These are phyloP conservation scores for Hybos culiciformis DNA, from an alignment of 2,888 invertebrate species.

Conservation along the genomic window DNA sequence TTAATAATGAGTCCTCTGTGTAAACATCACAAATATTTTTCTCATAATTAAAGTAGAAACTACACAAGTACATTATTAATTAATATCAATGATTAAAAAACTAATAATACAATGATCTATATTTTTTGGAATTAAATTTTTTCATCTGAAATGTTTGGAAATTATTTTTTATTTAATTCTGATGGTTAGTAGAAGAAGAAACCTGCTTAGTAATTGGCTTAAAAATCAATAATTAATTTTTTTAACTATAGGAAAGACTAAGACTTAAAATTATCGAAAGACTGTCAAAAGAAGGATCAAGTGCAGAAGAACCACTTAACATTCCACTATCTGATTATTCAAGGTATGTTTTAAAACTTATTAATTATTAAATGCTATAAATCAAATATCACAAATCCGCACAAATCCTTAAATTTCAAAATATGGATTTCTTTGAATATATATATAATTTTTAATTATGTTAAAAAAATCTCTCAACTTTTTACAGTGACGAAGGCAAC, in stretches of 20 bases:
- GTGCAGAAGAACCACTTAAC: slow-evolving; percentile 77
- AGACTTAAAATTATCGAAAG: slow-evolving; percentile 68
- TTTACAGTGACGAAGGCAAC: slow-evolving; percentile 62
- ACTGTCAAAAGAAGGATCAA: slow-evolving; percentile 68
- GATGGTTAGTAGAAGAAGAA: too few relatives aligned
- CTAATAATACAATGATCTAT: too few relatives aligned
- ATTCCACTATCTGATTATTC: slow-evolving; percentile 78
- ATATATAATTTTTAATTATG: not conserved
- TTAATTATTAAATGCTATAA: not conserved
- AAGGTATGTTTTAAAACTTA: slow-evolving; percentile 42
- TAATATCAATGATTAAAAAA: too few relatives aligned
- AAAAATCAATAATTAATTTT: too few relatives aligned
- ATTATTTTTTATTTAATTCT: not conserved
- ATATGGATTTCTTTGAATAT: not conserved
- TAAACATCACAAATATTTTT: too few relatives aligned
- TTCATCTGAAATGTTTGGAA: too few relatives aligned
- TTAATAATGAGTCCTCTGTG: too few relatives aligned
- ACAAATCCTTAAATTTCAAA: not conserved
- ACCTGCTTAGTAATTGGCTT: too few relatives aligned
- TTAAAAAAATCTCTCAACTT: not conserved
- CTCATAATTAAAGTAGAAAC: too few relatives aligned
- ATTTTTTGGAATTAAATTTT: too few relatives aligned
- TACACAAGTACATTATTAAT: too few relatives aligned
- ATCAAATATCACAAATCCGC: not conserved
- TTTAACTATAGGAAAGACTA: slow-evolving; percentile 57